A percentile compares a stretch with the other conserved stretches of the same genome.
Evolutionary conservation across 1,140 invertebrate species (phyloP).

Genomic region (Orchesella cincta): DNA sequence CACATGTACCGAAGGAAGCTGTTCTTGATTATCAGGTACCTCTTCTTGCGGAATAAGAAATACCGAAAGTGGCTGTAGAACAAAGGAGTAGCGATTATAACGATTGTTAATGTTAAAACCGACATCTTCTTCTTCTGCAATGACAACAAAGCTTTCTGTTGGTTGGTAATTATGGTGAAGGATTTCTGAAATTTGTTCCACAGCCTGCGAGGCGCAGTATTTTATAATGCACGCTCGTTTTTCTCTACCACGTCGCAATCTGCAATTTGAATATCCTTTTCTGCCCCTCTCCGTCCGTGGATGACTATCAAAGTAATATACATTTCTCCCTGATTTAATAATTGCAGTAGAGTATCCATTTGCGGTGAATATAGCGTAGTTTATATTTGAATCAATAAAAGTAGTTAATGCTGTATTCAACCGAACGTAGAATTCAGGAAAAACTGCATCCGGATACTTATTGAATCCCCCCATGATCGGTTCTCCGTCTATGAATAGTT

Average conservation of each 20-base stretch:
- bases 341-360: neutral
- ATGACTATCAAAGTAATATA: slow-evolving; percentile 20
- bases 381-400: neutral
- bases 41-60: neutral
- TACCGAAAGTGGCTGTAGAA: neutral
- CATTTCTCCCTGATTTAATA: neutral
- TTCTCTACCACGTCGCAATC: too few species aligned
- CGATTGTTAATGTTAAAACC: neutral
- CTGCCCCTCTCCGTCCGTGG: neutral
- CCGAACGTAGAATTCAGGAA: neutral
- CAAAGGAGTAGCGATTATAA: neutral
- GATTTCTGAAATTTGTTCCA: neutral
- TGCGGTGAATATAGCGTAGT: neutral
- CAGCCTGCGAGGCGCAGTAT: neutral
- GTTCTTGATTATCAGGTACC: neutral
- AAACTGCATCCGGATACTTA: too few species aligned
- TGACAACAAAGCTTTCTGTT: neutral
- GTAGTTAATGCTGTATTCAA: neutral
- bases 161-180: neutral
- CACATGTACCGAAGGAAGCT: too few species aligned
- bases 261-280: neutral
- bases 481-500: too few species aligned
- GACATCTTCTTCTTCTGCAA: neutral
- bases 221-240: slow-evolving; percentile 1
- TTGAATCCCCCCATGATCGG: too few species aligned